Evolutionary conservation across 1,140 invertebrate species (phyloP), one percentile per base, ranked within the genome.

Genomic region (Drosophila virilis): DNA sequence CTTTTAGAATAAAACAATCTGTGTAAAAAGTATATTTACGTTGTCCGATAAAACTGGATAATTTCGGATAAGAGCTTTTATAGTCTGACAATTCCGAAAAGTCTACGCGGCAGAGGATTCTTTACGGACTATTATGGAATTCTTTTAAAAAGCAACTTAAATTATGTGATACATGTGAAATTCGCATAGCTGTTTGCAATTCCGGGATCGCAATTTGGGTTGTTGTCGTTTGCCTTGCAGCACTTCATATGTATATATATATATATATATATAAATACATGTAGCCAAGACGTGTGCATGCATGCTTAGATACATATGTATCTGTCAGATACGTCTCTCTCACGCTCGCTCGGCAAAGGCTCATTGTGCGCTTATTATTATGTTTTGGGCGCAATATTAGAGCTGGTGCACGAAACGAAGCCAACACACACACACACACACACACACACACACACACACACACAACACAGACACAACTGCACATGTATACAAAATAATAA

Each of bases 401-500:
- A 78, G 76, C 76, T 77, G 71, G 60, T 78, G 67, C 76, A 78
- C 76, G 72, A 75, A 65, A 55, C 65, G 59, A 77, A 58, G 64
- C 50, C 64, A 67, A 54, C 64, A 46, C 62, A 51, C 76, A 70
- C 57, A 57, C 72, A 70, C 35, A 51, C 22, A 22, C 22, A 22
- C 22, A 22, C 2, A 22, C 22, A 22, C 22, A 22, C 22, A 22
- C 22, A 22, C 22, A 22, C 8, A 64, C 28, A 45, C 2, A 57
- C 9, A 50, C 28, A 71, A 37, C 8, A 64, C 28, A 45, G 6
- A 57, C 9, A 48, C 28, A 70, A 69, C 71, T 74, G 65, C 57
- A 75, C 60, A 78, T 74, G 70, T 70, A 82, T 72, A 88, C 75
- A 77, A 79, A 79, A 88, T 83, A 88, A 86, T 86, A 86, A 86